Evolutionary conservation across 2,888 invertebrate genomes (phyloP), one percentile per base, ranked within the genome.

Genomic region (Conomelus anceps): DNA sequence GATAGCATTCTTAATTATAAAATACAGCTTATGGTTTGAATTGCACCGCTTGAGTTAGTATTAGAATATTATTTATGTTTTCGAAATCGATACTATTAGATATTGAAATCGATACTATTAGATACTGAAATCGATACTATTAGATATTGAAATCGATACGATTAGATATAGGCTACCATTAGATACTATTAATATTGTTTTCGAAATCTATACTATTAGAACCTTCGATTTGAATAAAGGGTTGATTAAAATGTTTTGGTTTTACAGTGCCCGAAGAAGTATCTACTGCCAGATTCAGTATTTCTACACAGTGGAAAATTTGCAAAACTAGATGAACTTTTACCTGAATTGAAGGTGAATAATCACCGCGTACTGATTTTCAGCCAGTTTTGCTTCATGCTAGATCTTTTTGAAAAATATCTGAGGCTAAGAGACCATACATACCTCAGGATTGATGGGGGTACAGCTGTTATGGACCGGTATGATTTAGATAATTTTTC

Each of bases 341-440:
- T 99, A 90, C 96, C 97, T 0, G 94, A 95, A 90, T 94, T 98
- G 90, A 96, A 97, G 93, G 93, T 93, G 9, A 95, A 95, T 0
- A 97, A 96, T 0, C 97, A 97, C 93, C 95, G 98, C 22, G 97
- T 98, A 91, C 94, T 99, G 90, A 95, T 99, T 91, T 99, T 99
- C 94, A 98, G 98, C 93, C 99, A 99, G 94, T 99, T 99, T 94
- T 97, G 98, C 34, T 98, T 98, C 95, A 96, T 99, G 95, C 94
- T 99, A 93, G 98, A 99, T 93, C 95, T 99, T 91, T 93, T 99
- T 91, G 98, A 99, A 93, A 96, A 96, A 86, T 99, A 97, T 94
- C 94, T 99, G 92, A 94, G 94, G n/a, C 94, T 97, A 89, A 95
- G 96, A 85, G 94, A 95, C 0, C 94, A 97, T 93, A 95, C 95